These are phyloP conservation scores for Schizopygopsis pylzovi DNA, from an alignment of 2,797 vertebrate genomes.

Conservation along the genomic window DNA sequence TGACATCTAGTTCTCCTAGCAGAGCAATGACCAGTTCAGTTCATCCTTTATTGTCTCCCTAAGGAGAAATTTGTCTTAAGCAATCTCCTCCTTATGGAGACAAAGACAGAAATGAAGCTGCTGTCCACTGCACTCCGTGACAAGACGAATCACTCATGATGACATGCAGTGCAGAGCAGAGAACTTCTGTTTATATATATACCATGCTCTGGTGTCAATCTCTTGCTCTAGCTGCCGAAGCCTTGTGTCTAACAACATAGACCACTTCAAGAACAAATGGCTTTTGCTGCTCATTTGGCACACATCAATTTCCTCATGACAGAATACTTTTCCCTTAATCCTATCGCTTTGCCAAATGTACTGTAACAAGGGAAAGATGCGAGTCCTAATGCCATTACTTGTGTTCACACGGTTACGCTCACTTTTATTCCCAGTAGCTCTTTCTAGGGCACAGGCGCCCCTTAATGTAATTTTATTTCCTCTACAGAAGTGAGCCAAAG, in stretches of 20 bases:
- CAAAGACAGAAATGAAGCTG: background rate
- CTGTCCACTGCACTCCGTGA: background rate
- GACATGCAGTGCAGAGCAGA: constrained; percentile 5
- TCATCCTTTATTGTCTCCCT: too few species aligned
- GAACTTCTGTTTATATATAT: background rate
- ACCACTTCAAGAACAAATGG: constrained; percentile 39
- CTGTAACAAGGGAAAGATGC: constrained; percentile 2
- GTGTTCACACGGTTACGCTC: background rate
- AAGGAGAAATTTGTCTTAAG: too few species aligned
- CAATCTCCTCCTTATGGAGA: too few species aligned
- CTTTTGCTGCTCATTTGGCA: constrained; percentile 11
- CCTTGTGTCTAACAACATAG: background rate
- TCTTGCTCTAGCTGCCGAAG: background rate
- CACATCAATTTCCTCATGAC: constrained; percentile 10
- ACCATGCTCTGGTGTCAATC: constrained; percentile 2
- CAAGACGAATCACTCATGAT: constrained; percentile 9
- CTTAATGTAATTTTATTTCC: constrained; percentile 55
- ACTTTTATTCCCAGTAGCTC: background rate
- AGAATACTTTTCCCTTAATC: constrained; percentile 24
- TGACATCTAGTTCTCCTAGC: background rate
- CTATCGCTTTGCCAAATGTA: background rate
- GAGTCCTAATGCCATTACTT: constrained; percentile 10
- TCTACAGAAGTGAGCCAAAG: constrained; percentile 54
- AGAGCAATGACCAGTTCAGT: constrained; percentile 3
- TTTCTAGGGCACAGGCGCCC: constrained; percentile 59